Evolutionary conservation across 2,797 vertebrate species (phyloP), one percentile per base, ranked within the genome.

Genomic region (Myotis myotis): DNA sequence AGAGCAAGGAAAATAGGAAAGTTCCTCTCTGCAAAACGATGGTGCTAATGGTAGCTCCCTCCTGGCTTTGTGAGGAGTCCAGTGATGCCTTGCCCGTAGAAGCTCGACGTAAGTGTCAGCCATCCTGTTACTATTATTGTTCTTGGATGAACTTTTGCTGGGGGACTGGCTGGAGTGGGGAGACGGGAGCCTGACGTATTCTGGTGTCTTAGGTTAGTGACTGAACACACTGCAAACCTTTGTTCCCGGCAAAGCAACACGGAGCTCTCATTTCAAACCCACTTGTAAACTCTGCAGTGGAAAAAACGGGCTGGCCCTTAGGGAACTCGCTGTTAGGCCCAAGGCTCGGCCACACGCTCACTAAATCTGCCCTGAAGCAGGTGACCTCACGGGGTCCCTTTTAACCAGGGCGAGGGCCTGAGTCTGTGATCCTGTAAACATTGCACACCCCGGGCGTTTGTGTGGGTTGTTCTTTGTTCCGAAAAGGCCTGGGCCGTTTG

Each of bases 381-480:
- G 84, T 93, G 95, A 97, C 76, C 81, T 97, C 96, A 96, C 82
- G 9, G 0, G 5, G 89, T 95, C 82, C 92, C 78, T 94, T 95
- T 66, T 55, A 82, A 87, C 89, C 9, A 8, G 81, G 71, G 75
- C 88, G 85, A 95, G 85, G 74, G 85, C 85, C 79, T 2, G 5
- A 71, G 95, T 78, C 96, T 83, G 68, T 38, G 62, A 88, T 84
- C 86, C 92, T 81, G 71, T 96, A 91, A 96, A 93, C 93, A 11
- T 19, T 78, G 85, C 93, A 93, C 93, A 95, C 96, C 86, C 94
- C 51, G 87, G 95, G 87, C 23, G 80, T 94, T 95, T 97, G 89
- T 97, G 96, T 96, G 95, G 95, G 94, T 95, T 96, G 95, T 96
- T 96, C 96, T 97, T 97, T 97, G 96, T 94, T 95, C 96, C 41